Evolutionary conservation across 2,888 invertebrate species (phyloP).

Genomic region (Tenthredo mesomela): DNA sequence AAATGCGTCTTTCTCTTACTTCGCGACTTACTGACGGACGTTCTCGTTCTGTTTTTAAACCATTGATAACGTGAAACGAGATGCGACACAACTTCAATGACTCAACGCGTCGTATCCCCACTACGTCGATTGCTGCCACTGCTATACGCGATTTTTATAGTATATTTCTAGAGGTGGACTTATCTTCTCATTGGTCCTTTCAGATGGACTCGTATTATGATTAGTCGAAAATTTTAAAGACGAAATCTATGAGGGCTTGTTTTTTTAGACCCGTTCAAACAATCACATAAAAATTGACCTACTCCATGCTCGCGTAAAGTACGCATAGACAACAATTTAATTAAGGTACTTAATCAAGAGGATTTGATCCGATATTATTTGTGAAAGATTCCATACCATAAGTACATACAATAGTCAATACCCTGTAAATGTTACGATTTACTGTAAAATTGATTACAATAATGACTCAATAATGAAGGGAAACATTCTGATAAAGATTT

Average conservation of each 20-base stretch:
- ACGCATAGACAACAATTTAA: not conserved
- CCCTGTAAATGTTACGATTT: too few relatives aligned
- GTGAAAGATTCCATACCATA: not conserved
- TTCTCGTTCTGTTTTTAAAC: constrained; percentile 2
- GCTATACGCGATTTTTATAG: not conserved
- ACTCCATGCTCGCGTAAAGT: not conserved
- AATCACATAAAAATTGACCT: not conserved
- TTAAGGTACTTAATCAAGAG: not conserved
- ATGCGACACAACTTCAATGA: not conserved
- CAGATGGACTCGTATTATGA: not conserved
- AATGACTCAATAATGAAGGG: too few relatives aligned
- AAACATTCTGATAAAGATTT: not conserved
- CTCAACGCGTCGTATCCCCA: not conserved
- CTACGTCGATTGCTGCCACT: not conserved
- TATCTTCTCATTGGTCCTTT: not conserved
- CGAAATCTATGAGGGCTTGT: not conserved
- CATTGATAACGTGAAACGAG: constrained; percentile 10
- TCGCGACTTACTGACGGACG: not conserved
- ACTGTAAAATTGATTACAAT: too few relatives aligned
- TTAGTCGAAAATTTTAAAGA: not conserved
- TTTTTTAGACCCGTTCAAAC: not conserved
- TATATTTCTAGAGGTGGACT: not conserved
- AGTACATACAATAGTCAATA: too few relatives aligned
- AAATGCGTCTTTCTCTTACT: not conserved
- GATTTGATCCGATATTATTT: not conserved